A percentile compares a stretch with the other conserved stretches of the same genome.
Evolutionary conservation across 2,888 invertebrate species (phyloP).

Genomic region (Acanthosepion lycidas): DNA sequence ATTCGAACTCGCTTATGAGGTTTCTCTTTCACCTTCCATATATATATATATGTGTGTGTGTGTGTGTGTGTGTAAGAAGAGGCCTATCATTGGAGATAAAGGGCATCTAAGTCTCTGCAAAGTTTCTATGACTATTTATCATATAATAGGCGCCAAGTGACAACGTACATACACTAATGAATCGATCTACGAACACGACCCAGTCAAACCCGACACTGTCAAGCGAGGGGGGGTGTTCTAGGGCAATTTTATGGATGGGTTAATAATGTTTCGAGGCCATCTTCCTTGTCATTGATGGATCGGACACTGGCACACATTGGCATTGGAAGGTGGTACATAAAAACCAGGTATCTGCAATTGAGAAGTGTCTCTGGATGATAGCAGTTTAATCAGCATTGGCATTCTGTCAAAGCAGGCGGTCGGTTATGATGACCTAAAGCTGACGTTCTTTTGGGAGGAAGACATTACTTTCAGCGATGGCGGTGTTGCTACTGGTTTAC

Average conservation of each 20-base stretch:
- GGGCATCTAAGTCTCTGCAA: too few relatives aligned
- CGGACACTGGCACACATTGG: neutral
- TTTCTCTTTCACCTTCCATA: too few relatives aligned
- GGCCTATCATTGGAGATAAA: too few relatives aligned
- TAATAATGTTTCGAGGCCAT: neutral
- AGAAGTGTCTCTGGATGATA: neutral
- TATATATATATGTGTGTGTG: too few relatives aligned
- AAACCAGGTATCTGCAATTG: neutral
- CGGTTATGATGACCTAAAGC: neutral
- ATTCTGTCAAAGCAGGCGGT: neutral
- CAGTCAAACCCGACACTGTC: neutral
- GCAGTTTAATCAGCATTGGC: neutral
- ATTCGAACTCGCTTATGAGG: too few relatives aligned
- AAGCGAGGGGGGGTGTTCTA: neutral
- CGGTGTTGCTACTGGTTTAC: neutral
- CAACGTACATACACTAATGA: neutral
- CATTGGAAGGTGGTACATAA: neutral
- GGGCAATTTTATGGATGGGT: neutral
- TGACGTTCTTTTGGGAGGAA: neutral
- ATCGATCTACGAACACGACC: too few relatives aligned
- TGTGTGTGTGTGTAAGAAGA: too few relatives aligned
- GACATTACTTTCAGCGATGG: neutral
- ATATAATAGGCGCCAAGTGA: too few relatives aligned
- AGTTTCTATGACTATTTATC: too few relatives aligned
- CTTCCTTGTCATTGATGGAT: neutral